Evolutionary conservation across 2,113 vertebrate genomes (phyloP).

Genomic region (Antechinus flavipes): DNA sequence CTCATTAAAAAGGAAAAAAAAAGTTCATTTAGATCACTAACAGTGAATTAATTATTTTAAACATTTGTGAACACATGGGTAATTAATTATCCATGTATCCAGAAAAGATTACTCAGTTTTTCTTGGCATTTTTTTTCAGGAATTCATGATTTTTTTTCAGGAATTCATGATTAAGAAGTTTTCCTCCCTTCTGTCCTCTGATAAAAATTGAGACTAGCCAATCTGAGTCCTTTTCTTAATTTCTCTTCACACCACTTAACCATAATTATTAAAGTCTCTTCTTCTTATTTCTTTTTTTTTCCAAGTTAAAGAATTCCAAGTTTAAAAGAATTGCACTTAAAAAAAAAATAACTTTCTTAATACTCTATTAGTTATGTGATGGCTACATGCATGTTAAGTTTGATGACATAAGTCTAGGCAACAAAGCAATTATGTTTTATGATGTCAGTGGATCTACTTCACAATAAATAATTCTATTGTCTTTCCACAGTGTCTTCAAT

Average conservation of each 20-base stretch:
- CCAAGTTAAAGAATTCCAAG: background rate
- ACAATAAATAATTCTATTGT: slow-evolving; percentile 1
- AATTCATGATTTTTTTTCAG: background rate
- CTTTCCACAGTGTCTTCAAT: background rate
- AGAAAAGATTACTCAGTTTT: background rate
- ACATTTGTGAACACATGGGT: background rate
- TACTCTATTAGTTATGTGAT: background rate
- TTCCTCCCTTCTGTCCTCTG: background rate
- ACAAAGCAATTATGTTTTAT: slow-evolving; percentile 1
- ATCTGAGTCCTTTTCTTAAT: background rate
- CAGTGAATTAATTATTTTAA: background rate
- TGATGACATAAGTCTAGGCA: slow-evolving; percentile 12
- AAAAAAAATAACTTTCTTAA: background rate
- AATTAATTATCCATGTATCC: background rate
- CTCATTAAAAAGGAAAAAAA: background rate
- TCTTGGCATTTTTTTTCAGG: background rate
- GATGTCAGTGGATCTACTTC: slow-evolving; percentile 26
- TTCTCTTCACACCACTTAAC: background rate
- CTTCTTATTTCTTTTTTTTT: background rate
- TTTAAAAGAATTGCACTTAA: slow-evolving; percentile 19
- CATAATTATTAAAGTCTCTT: background rate
- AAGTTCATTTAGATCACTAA: background rate
- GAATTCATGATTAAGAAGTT: background rate
- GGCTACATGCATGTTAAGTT: background rate
- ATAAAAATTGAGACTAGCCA: background rate